Conservation (phyloP, 1,140 invertebrate species). For the Idris sp. region DNA sequence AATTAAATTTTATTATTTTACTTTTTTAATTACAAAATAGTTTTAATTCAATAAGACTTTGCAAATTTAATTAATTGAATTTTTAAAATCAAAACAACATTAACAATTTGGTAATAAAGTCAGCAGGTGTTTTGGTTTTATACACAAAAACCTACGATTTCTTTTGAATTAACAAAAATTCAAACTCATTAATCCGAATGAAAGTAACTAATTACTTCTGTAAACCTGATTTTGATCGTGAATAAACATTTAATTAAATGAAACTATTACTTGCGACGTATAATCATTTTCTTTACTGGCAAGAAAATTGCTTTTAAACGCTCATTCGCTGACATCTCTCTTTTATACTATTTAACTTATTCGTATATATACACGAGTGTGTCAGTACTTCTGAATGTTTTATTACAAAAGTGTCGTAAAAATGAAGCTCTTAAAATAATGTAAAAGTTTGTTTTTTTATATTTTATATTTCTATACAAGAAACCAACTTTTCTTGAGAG, state of each 20-base stretch:
- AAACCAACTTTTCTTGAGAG: conserved; percentile 53
- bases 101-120: too few relatives aligned
- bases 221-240: conserved; percentile 18
- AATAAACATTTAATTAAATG: conserved; percentile 26
- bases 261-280: too few relatives aligned
- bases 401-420: conserved; percentile 56
- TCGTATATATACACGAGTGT: conserved; percentile 38
- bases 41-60: too few relatives aligned
- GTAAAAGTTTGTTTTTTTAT: conserved; percentile 50
- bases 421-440: conserved; percentile 56
- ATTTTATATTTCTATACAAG: conserved; percentile 55
- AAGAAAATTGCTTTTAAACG: conserved; percentile 48
- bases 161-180: background rate
- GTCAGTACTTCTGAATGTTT: conserved; percentile 52
- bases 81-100: too few relatives aligned
- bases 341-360: conserved; percentile 58
- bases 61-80: too few relatives aligned
- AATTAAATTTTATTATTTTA: too few relatives aligned
- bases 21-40: too few relatives aligned
- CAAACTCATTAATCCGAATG: conserved; percentile 1
- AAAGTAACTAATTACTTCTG: conserved; percentile 3
- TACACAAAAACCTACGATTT: too few relatives aligned
- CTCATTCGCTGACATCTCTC: conserved; percentile 45
- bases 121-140: too few relatives aligned
- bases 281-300: too few relatives aligned